Conservation (phyloP, 2,888 invertebrate genomes). For the Brassicogethes aeneus region DNA sequence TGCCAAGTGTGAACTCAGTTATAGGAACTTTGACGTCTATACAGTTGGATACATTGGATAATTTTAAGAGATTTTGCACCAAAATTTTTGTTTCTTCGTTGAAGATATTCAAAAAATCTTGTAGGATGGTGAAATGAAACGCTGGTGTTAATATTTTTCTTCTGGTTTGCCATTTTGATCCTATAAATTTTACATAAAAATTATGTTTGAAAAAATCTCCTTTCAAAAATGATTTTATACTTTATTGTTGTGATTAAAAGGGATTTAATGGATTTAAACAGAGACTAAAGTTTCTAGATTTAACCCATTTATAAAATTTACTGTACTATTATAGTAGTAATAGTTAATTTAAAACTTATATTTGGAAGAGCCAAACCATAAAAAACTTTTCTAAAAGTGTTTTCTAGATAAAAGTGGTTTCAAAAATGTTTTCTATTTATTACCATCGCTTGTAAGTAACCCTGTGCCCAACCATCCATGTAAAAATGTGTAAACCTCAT, state of each 20-base stretch:
- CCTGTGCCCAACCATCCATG: conserved; percentile 19
- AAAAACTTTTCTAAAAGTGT: too few relatives aligned
- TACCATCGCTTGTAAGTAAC: conserved; percentile 18
- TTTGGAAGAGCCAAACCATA: too few relatives aligned
- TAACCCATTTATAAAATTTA: too few relatives aligned
- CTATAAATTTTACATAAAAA: too few relatives aligned
- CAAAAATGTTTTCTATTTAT: neutral
- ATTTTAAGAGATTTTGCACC: conserved; percentile 12
- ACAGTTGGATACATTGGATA: conserved; percentile 7
- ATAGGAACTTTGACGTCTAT: conserved; percentile 15
- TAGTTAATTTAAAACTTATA: too few relatives aligned
- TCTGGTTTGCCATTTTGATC: conserved; percentile 37
- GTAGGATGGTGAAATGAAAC: conserved; percentile 39
- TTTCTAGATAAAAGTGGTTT: too few relatives aligned
- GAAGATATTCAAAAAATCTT: conserved; percentile 33
- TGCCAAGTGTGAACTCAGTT: conserved; percentile 16
- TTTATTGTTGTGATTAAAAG: too few relatives aligned
- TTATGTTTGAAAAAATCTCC: too few relatives aligned
- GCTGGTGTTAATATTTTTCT: conserved; percentile 39
- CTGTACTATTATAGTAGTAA: too few relatives aligned
- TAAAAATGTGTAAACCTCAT: conserved; percentile 12
- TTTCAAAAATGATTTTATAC: too few relatives aligned
- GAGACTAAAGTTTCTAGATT: too few relatives aligned
- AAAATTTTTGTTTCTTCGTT: conserved; percentile 30
- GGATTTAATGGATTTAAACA: too few relatives aligned